These are phyloP conservation scores for Phenganax stokvisi DNA, from an alignment of 92 coral and sea anemone species.

Conservation along the genomic window DNA sequence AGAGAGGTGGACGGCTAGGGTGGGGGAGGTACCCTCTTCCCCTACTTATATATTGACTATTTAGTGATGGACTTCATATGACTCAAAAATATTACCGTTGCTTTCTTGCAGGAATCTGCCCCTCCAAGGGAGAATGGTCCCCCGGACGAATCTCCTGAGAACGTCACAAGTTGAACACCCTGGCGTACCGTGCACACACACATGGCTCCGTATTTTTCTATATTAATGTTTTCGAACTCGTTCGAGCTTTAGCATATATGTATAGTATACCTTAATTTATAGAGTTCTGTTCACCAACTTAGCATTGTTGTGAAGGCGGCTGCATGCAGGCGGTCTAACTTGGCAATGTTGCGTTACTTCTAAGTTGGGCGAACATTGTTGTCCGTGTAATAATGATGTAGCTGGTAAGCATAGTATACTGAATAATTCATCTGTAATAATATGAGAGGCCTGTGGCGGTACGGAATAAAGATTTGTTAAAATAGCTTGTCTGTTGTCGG, in stretches of 20 bases:
- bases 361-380: neutral
- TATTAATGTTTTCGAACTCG: constrained; percentile 8
- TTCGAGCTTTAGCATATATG: constrained; percentile 8
- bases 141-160: constrained; percentile 37
- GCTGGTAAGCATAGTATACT: constrained; percentile 14
- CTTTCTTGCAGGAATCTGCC: constrained; percentile 22
- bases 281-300: constrained; percentile 26
- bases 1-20: neutral
- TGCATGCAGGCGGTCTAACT: neutral
- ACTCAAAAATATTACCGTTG: neutral
- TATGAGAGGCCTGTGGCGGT: constrained; percentile 37
- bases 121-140: constrained; percentile 42
- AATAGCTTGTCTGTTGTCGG: neutral
- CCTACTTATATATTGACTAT: neutral
- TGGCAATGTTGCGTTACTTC: neutral
- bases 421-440: constrained; percentile 34
- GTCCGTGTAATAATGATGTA: constrained; percentile 21
- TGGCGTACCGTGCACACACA: constrained; percentile 14
- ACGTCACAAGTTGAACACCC: constrained; percentile 4
- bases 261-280: constrained; percentile 31
- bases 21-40: neutral
- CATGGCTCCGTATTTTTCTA: constrained; percentile 34
- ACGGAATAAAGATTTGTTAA: constrained; percentile 41
- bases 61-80: neutral
- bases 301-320: neutral